Evolutionary conservation across 2,888 invertebrate genomes (phyloP).

Genomic region (Aplocera efformata): DNA sequence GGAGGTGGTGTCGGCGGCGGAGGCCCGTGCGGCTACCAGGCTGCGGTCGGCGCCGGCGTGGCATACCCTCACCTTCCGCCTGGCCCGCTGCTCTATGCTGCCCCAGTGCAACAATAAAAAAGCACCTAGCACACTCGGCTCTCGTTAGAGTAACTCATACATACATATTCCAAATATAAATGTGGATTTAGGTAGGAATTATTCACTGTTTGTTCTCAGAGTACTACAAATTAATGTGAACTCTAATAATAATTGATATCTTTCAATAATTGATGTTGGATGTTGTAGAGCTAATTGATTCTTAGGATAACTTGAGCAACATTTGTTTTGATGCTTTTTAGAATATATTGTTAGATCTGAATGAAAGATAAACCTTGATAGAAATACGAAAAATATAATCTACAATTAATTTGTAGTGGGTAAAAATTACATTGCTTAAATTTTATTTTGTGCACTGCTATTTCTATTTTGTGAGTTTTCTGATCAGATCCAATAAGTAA

Average conservation of each 20-base stretch:
- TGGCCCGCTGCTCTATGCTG: slow-evolving; percentile 78
- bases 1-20: slow-evolving; percentile 83
- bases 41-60: slow-evolving; percentile 80
- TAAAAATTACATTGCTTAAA: slow-evolving; percentile 23
- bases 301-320: slow-evolving; percentile 34
- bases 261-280: slow-evolving; percentile 44
- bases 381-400: slow-evolving; percentile 31
- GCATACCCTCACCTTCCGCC: slow-evolving; percentile 83
- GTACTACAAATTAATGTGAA: slow-evolving; percentile 26
- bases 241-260: slow-evolving; percentile 30
- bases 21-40: slow-evolving; percentile 84
- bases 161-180: slow-evolving; percentile 32
- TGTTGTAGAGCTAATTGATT: slow-evolving; percentile 38
- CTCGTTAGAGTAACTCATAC: slow-evolving; percentile 19
- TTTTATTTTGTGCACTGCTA: slow-evolving; percentile 30
- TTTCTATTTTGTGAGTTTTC: slow-evolving; percentile 61
- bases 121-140: slow-evolving; percentile 14
- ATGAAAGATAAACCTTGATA: slow-evolving; percentile 47
- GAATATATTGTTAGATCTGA: slow-evolving; percentile 64
- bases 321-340: slow-evolving; percentile 38
- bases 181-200: slow-evolving; percentile 28
- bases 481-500: slow-evolving; percentile 67
- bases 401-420: slow-evolving; percentile 18
- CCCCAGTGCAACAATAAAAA: slow-evolving; percentile 87
- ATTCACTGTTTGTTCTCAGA: slow-evolving; percentile 24